Evolutionary conservation across 2,113 vertebrate species (phyloP).

Genomic region (Danio rerio): GRCz12tu NC_133182.1:31502001-31502500

Average conservation of each 20-base stretch:
- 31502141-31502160: neutral
- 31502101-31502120: neutral
- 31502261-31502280: neutral
- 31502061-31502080: neutral
- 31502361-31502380: neutral
- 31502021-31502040: neutral
- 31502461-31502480: neutral
- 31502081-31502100: too few relatives aligned
- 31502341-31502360: neutral
- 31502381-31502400: slow-evolving; percentile 2
- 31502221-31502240: neutral
- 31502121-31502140: neutral
- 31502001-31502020: neutral
- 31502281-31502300: neutral
- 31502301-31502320: neutral
- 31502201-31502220: neutral
- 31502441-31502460: neutral
- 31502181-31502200: neutral
- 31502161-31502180: neutral
- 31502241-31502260: neutral
- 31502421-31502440: neutral
- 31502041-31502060: neutral
- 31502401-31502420: neutral
- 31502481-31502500: neutral
- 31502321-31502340: neutral